These are phyloP conservation scores for Micrasema minimum DNA, from an alignment of 1,140 invertebrate species.

Conservation along the genomic window DNA sequence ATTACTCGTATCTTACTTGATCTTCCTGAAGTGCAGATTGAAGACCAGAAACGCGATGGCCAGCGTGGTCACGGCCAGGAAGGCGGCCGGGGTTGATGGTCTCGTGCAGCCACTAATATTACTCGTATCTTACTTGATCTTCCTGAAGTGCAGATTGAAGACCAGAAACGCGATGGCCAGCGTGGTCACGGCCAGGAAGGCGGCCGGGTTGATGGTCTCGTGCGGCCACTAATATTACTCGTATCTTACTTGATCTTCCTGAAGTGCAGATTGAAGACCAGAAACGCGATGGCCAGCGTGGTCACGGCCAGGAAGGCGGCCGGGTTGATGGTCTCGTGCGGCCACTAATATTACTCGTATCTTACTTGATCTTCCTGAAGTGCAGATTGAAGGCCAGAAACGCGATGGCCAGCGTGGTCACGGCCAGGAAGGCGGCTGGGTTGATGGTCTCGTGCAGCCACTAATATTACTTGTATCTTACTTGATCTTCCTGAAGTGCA, in stretches of 20 bases:
- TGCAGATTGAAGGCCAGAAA: slow-evolving; percentile 90
- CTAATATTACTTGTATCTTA: too few relatives aligned
- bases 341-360: too few relatives aligned
- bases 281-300: slow-evolving; percentile 78
- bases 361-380: slow-evolving; percentile 86
- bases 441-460: slow-evolving; percentile 79
- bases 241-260: slow-evolving; percentile 86
- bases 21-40: slow-evolving; percentile 86
- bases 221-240: too few relatives aligned
- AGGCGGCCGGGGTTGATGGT: slow-evolving; percentile 79
- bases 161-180: slow-evolving; percentile 81
- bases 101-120: slow-evolving; percentile 73
- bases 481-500: slow-evolving; percentile 88
- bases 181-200: slow-evolving; percentile 76
- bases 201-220: slow-evolving; percentile 78
- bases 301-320: slow-evolving; percentile 77
- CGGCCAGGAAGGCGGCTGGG: slow-evolving; percentile 76
- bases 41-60: slow-evolving; percentile 84
- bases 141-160: slow-evolving; percentile 89
- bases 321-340: slow-evolving; percentile 78
- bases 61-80: slow-evolving; percentile 74
- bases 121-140: slow-evolving; percentile 84
- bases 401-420: slow-evolving; percentile 76
- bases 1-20: slow-evolving; percentile 85
- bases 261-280: slow-evolving; percentile 89